Evolutionary conservation across 23 tunicate species (phyloP), one percentile per base, ranked within the genome.

Genomic region (Halocynthia aurantium): DNA sequence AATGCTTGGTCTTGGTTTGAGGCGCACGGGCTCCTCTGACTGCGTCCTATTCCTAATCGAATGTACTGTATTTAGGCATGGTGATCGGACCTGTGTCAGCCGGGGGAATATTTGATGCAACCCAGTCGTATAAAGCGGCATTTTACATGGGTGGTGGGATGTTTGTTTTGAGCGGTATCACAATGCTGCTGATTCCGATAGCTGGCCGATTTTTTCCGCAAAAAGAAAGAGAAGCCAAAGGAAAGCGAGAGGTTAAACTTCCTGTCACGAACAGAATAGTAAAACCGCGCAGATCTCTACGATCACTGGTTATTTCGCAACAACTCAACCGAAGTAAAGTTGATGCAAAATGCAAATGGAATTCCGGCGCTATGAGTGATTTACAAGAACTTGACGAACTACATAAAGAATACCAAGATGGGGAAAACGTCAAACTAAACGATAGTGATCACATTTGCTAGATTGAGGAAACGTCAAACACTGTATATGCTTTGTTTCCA

Each of bases 61-160:
- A 40, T 13, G 22, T 57, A 57, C 22, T 44, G 57, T 53, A 13
- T 55, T 21, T 56, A 88, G 97, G 97, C 11, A 90, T 90, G 97
- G 81, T 90, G 5, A 74, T 70, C 21, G 97, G 97, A 7, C 90
- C 97, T 8, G 84, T 84, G 4, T 63, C 71, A 8, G 86, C 97
- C 13, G 97, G 97, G 4, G 83, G 69, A 8, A 85, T 91, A 22
- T 91, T 63, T 52, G 97, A 91, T 71, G 84, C 81, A 13, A 91
- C 97, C 17, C 60, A 78, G 5, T 85, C 97, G 6, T 91, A 91
- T 61, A 57, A 49, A 49, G 58, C 66, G 0, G 85, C 90, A 13
- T 85, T 85, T 62, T 82, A 85, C 69, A 53, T 91, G 80, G 87
- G 84, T 12, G 97, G 90, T 12, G 44, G 78, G 9, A 61, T 91